Conservation (phyloP, 2,113 vertebrate species). For the Gobiocypris rarus region DNA sequence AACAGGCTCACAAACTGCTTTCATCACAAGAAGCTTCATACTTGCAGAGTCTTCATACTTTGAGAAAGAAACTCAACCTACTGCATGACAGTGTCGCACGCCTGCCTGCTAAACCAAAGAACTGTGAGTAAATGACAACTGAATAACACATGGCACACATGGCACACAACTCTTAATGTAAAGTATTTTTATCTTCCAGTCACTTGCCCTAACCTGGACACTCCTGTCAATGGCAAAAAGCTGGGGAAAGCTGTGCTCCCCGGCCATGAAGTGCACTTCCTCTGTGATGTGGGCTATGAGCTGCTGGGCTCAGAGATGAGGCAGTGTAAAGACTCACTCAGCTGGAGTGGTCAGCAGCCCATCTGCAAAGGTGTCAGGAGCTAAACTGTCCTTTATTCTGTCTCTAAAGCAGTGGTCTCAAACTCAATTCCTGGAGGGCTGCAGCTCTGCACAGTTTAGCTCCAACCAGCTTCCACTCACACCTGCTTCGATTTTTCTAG, state of each 20-base stretch:
- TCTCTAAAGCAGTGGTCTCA: too few species aligned
- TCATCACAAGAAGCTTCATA: slow-evolving; percentile 81
- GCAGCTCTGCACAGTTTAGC: too few species aligned
- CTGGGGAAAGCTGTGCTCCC: slow-evolving; percentile 72
- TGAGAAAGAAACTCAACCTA: slow-evolving; percentile 81
- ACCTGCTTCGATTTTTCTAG: too few species aligned
- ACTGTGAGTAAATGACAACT: slow-evolving; percentile 66
- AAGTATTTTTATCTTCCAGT: slow-evolving; percentile 62
- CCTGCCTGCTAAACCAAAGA: slow-evolving; percentile 65
- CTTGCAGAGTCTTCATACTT: slow-evolving; percentile 70
- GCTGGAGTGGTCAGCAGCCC: slow-evolving; percentile 80
- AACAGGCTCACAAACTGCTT: slow-evolving; percentile 85
- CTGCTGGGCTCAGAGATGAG: slow-evolving; percentile 81
- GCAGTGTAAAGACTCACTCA: slow-evolving; percentile 76
- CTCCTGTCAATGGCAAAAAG: slow-evolving; percentile 76
- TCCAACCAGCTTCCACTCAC: too few species aligned
- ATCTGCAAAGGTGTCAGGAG: slow-evolving; percentile 75
- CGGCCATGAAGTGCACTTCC: slow-evolving; percentile 83
- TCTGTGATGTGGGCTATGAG: slow-evolving; percentile 78
- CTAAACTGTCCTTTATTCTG: too few species aligned
- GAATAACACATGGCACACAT: too few species aligned
- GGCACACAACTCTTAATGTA: not conserved
- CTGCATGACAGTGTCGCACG: slow-evolving; percentile 74
- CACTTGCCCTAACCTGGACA: slow-evolving; percentile 73
- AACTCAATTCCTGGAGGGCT: too few species aligned